Conservation (phyloP, 2,888 invertebrate species). For the Caradrina kadenii region DNA sequence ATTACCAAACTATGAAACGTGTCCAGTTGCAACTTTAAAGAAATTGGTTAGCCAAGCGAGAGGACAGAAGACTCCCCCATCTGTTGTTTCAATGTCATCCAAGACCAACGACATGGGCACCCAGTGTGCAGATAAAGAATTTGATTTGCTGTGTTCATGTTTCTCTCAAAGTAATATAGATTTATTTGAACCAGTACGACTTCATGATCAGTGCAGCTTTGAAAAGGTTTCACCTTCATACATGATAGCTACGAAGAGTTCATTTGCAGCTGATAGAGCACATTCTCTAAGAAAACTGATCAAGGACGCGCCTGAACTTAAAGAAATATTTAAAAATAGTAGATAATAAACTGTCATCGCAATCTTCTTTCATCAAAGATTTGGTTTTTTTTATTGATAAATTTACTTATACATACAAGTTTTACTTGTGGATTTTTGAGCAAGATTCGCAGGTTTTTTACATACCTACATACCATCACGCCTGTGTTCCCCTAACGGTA, state of each 20-base stretch:
- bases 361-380: too few relatives aligned
- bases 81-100: conserved; percentile 57
- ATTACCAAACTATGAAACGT: conserved; percentile 79
- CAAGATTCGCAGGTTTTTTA: too few relatives aligned
- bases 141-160: conserved; percentile 78
- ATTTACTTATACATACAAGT: too few relatives aligned
- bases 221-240: conserved; percentile 66
- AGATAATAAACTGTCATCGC: conserved; percentile 54
- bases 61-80: conserved; percentile 49
- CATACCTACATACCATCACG: too few relatives aligned
- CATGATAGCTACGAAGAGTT: conserved; percentile 57
- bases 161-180: conserved; percentile 71
- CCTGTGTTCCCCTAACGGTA: too few relatives aligned
- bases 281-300: conserved; percentile 73
- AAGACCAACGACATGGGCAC: conserved; percentile 73
- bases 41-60: conserved; percentile 74
- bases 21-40: conserved; percentile 72
- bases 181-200: not conserved
- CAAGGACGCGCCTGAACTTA: conserved; percentile 71
- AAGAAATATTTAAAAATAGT: conserved; percentile 78
- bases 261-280: conserved; percentile 75
- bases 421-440: too few relatives aligned
- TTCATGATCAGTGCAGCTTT: conserved; percentile 56
- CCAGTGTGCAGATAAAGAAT: conserved; percentile 78
- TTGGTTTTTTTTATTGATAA: too few relatives aligned